Conservation (phyloP, 1,140 invertebrate species). For the Campoletis sonorensis region DNA sequence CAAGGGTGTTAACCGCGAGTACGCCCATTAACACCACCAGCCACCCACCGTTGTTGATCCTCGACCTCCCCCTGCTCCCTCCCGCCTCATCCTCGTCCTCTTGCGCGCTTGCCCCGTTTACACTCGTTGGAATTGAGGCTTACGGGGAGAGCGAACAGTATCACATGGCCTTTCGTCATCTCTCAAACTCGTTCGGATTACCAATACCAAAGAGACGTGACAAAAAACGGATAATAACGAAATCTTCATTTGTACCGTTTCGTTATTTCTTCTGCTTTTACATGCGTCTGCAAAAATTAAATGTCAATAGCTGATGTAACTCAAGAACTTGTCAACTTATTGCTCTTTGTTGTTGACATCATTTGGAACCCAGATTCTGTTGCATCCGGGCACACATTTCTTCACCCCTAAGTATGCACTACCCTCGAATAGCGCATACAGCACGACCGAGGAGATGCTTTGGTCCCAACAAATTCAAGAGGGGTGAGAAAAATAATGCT, state of each 20-base stretch:
- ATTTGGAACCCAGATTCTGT: too few relatives aligned
- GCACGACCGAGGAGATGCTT: neutral
- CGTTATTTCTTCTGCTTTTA: too few relatives aligned
- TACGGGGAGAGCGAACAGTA: constrained; percentile 47
- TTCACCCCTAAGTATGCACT: too few relatives aligned
- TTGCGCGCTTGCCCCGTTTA: constrained; percentile 53
- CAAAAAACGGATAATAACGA: neutral
- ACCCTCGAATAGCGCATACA: neutral
- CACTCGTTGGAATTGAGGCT: constrained; percentile 43
- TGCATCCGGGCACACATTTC: too few relatives aligned
- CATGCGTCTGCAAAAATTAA: too few relatives aligned
- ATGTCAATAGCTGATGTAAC: too few relatives aligned
- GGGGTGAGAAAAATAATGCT: neutral
- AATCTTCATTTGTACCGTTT: too few relatives aligned
- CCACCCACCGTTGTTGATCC: constrained; percentile 52
- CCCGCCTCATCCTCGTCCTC: neutral
- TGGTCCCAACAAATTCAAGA: neutral
- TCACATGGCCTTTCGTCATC: neutral
- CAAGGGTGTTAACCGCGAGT: constrained; percentile 76
- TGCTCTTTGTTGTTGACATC: too few relatives aligned
- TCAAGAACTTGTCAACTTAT: too few relatives aligned
- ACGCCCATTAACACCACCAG: constrained; percentile 75
- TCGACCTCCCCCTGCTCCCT: constrained; percentile 19
- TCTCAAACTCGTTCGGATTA: neutral
- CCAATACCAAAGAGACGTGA: neutral